phyloP scores from a whole-genome alignment of 2,797 vertebrate genomes.

The Gymnoscopelus microlampas region DNA sequence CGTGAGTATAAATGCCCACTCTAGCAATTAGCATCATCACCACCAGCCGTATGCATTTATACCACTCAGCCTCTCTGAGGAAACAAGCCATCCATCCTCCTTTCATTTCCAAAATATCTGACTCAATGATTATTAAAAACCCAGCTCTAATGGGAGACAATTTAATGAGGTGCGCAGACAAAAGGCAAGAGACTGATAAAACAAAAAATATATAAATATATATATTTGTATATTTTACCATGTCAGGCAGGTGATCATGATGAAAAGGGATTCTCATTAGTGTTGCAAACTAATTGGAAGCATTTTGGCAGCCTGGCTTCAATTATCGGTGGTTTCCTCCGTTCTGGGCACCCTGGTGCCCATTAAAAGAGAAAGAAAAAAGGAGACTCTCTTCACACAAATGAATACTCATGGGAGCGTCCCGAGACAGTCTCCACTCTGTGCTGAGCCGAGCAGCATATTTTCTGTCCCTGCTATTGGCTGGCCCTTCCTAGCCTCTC shows the following conservation, averaged over 20 bases:
- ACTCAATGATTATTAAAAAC: conserved; percentile 22
- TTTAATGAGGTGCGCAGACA: not conserved
- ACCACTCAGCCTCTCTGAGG: conserved; percentile 8
- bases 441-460: conserved; percentile 46
- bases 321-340: conserved; percentile 51
- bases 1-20: not conserved
- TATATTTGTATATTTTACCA: conserved; percentile 22
- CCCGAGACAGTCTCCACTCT: conserved; percentile 41
- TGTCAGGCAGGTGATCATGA: conserved; percentile 45
- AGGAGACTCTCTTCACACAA: conserved; percentile 52
- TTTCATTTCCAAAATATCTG: conserved; percentile 12
- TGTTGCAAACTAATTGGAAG: conserved; percentile 53
- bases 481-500: not conserved
- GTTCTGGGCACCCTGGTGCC: conserved; percentile 45
- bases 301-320: conserved; percentile 51
- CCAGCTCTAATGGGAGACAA: conserved; percentile 8
- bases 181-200: not conserved
- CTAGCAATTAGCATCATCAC: conserved; percentile 22
- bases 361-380: conserved; percentile 52
- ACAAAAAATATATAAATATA: not conserved
- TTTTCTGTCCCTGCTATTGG: not conserved
- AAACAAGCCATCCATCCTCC: conserved; percentile 9
- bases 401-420: conserved; percentile 61
- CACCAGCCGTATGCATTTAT: not conserved
- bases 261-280: conserved; percentile 58